Conservation (phyloP, 2,113 vertebrate genomes). For the Polyodon spathula region DNA sequence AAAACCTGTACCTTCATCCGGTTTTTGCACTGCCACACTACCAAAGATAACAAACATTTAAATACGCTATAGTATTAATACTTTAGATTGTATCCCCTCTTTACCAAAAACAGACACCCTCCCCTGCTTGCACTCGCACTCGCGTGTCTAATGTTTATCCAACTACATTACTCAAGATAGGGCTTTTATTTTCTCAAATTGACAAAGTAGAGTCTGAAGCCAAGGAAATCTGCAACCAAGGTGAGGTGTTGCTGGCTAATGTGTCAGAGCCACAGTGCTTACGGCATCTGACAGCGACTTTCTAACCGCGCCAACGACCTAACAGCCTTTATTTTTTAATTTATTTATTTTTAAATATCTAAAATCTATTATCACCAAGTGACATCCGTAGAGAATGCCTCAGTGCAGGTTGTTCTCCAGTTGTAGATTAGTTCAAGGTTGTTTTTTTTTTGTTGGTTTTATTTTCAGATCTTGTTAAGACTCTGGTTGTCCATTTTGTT, state of each 20-base stretch:
- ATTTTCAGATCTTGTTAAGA: constrained; percentile 41
- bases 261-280: constrained; percentile 47
- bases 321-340: constrained; percentile 55
- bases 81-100: constrained; percentile 58
- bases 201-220: constrained; percentile 49
- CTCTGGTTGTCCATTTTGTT: constrained; percentile 33
- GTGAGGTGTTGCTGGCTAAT: constrained; percentile 45
- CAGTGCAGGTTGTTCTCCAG: constrained; percentile 60
- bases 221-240: constrained; percentile 53
- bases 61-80: constrained; percentile 76
- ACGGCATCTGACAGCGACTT: constrained; percentile 61
- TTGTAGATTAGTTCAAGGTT: constrained; percentile 58
- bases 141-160: constrained; percentile 38
- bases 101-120: constrained; percentile 46
- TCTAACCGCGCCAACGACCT: constrained; percentile 63
- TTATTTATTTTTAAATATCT: neutral
- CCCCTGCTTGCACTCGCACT: constrained; percentile 40
- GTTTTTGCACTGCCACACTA: constrained; percentile 71
- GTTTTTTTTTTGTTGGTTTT: constrained; percentile 20
- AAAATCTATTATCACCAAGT: constrained; percentile 2
- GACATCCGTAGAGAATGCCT: constrained; percentile 33
- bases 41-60: constrained; percentile 78
- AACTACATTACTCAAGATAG: constrained; percentile 27
- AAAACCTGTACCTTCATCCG: constrained; percentile 57
- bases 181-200: constrained; percentile 26